phyloP scores from a whole-genome alignment of 1,140 invertebrate species.

The Neuroterus valhalla region DNA sequence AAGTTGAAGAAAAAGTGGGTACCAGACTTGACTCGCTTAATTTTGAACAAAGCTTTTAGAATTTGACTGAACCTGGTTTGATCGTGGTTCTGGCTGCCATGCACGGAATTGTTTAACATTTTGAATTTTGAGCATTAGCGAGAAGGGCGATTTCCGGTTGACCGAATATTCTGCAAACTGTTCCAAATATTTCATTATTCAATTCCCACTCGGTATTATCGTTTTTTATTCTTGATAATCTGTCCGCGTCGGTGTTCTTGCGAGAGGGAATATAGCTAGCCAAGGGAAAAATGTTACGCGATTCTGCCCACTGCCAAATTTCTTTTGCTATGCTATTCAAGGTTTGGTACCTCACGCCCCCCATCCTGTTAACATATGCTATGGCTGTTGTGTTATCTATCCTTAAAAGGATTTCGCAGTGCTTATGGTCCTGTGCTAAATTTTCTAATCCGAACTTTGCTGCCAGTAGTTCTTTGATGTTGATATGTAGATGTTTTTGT shows the following conservation, averaged over 20 bases:
- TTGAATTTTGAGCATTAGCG: slow-evolving; percentile 27
- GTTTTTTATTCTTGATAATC: slow-evolving; percentile 35
- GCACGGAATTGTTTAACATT: slow-evolving; percentile 35
- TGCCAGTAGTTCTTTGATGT: too few species aligned
- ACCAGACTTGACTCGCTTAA: slow-evolving; percentile 30
- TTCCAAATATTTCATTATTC: neutral
- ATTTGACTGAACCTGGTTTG: slow-evolving; percentile 18
- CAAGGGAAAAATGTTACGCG: neutral
- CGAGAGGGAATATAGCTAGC: slow-evolving; percentile 8
- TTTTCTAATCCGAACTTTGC: too few species aligned
- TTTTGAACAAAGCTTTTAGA: slow-evolving; percentile 9
- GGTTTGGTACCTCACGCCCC: too few species aligned
- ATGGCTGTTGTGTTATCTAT: too few species aligned
- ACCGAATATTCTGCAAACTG: slow-evolving; percentile 1
- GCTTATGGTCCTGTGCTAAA: too few species aligned
- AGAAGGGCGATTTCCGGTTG: slow-evolving; percentile 28
- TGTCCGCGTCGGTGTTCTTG: slow-evolving; percentile 26
- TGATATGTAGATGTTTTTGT: too few species aligned
- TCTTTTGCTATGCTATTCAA: too few species aligned
- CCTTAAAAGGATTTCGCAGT: too few species aligned
- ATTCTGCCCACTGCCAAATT: slow-evolving; percentile 18
- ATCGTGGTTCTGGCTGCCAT: neutral
- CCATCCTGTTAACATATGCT: too few species aligned
- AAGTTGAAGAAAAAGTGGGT: slow-evolving; percentile 6
- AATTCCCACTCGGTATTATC: slow-evolving; percentile 41